Conservation (phyloP, 2,113 vertebrate genomes). For the Pimephales promelas region DNA sequence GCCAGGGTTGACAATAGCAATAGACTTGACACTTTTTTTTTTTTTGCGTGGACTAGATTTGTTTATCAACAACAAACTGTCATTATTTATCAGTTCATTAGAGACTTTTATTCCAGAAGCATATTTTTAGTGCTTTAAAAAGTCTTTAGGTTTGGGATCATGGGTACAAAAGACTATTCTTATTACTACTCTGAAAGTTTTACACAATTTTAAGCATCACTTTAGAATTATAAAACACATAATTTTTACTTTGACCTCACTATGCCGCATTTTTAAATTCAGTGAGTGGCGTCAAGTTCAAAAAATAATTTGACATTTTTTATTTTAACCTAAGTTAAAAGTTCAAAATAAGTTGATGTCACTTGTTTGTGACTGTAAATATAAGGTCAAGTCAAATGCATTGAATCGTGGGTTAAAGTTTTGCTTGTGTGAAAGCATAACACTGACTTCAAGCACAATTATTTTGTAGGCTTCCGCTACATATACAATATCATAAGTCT, state of each 20-base stretch:
- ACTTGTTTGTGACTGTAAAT: background rate
- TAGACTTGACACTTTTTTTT: background rate
- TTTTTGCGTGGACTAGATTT: background rate
- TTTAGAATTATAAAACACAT: background rate
- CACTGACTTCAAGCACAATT: background rate
- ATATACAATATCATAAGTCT: background rate
- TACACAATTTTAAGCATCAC: background rate
- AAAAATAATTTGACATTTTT: background rate
- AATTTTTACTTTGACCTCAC: background rate
- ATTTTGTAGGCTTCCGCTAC: background rate
- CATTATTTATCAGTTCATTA: background rate
- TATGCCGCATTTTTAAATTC: background rate
- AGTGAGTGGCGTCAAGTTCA: background rate
- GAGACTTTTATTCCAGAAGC: background rate
- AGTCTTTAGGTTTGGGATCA: background rate
- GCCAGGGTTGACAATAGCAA: background rate
- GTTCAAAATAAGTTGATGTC: too few relatives aligned
- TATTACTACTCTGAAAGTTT: constrained; percentile 18
- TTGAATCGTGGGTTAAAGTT: background rate
- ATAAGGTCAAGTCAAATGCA: background rate
- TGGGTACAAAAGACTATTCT: constrained; percentile 1
- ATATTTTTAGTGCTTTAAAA: background rate
- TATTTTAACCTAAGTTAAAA: too few relatives aligned
- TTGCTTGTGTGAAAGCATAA: background rate
- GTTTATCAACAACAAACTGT: background rate